Percentiles rank a stretch among this genome's conserved stretches.
Evolutionary conservation across 2,888 invertebrate genomes (phyloP).

Genomic region (Odontocerum albicorne): DNA sequence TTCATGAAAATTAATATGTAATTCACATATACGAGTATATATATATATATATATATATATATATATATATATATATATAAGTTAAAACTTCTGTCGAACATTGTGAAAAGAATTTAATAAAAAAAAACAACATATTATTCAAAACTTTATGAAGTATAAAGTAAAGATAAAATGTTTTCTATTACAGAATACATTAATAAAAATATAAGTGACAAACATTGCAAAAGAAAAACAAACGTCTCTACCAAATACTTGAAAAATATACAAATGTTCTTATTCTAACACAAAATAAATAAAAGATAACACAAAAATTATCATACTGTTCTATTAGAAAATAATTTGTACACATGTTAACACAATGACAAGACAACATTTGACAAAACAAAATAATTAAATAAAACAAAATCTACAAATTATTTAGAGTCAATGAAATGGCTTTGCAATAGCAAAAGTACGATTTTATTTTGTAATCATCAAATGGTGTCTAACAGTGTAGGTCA

Average conservation of each 20-base stretch:
- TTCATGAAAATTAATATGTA: too few relatives aligned
- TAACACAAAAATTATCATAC: background rate
- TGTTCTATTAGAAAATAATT: slow-evolving; percentile 12
- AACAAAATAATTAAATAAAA: background rate
- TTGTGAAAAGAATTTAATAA: slow-evolving; percentile 8
- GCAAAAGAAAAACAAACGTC: background rate
- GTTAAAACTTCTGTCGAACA: slow-evolving; percentile 2
- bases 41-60: too few relatives aligned
- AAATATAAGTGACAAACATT: background rate
- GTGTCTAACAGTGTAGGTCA: too few relatives aligned
- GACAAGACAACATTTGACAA: too few relatives aligned
- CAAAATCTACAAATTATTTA: background rate
- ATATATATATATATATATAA: too few relatives aligned
- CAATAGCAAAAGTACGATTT: background rate
- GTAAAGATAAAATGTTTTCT: slow-evolving; percentile 28
- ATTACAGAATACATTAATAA: background rate
- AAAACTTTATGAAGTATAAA: slow-evolving; percentile 28
- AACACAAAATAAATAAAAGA: slow-evolving; percentile 3
- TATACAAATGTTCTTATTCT: background rate
- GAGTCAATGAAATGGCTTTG: too few relatives aligned
- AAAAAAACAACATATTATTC: slow-evolving; percentile 18
- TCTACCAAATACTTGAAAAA: too few relatives aligned
- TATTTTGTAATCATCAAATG: too few relatives aligned
- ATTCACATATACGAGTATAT: too few relatives aligned
- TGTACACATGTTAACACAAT: slow-evolving; percentile 14